Evolutionary conservation across 2,113 vertebrate species (phyloP), one percentile per base, ranked within the genome.

Genomic region (Raja brachyura): DNA sequence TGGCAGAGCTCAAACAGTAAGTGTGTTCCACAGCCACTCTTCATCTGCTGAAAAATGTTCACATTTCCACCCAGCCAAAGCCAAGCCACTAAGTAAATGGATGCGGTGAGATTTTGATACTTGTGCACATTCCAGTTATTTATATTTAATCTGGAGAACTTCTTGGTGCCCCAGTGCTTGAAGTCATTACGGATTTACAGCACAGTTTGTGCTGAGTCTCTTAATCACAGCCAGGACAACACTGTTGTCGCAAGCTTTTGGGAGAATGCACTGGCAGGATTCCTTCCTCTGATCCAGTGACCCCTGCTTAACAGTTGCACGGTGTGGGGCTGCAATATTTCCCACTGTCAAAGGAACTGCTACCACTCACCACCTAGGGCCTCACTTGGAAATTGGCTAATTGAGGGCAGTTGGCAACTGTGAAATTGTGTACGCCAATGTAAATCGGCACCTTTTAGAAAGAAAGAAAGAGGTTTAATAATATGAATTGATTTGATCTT

Each of bases 381-480:
- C 56, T 14, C 28, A 31, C 14, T 3, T 86, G 59, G 61, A 61
- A 86, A n/a, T 86, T 61, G 28, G 56, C 83, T 86, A 86, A 86
- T 86, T 86, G 83, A 63, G 56, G 28, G 25, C 83, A 14, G 83
- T 61, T 86, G 83, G 56, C 83, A 86, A 86, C 83, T 86, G 81
- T 86, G 28, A 86, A 86, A 63, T 86, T 54, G 63, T 86, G 16
- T 63, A 63, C 25, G 4, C 28, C 13, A n/a, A 13, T 25, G 33
- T 10, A 86, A 86, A 14, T 86, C 83, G 63, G 28, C 83, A 63
- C 56, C 83, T 86, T 86, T 54, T 13, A 25, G 10, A 61, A 4
- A 4, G 28, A 31, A 86, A 31, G 0, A 48, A 86, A 61, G 54
- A 56, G 25, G 11, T 31, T 86, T 61, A n/a, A 28, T 86, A n/a